Evolutionary conservation across 2,113 vertebrate species (phyloP), one percentile per base, ranked within the genome.

Genomic region (Calidris pygmaea): DNA sequence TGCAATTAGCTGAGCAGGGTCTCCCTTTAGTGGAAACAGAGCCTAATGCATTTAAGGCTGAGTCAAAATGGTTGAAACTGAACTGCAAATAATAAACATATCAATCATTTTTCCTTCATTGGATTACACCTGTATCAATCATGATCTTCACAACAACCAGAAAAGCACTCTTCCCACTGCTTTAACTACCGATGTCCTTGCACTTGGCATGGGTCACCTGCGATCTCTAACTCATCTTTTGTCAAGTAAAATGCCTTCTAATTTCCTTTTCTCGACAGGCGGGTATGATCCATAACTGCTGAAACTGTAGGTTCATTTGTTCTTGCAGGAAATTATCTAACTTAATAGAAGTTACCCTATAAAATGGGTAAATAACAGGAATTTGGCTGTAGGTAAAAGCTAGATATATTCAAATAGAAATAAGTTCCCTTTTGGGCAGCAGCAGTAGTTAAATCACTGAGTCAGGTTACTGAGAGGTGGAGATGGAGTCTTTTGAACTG

Each of bases 31-130:
- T 48, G 58, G 70, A 87, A 84, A 59, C 47, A 81, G 93, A 74
- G 45, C 63, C 63, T 62, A 70, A 48, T 66, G 78, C 18, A 14
- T 83, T 87, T 88, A 88, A 81, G 83, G 72, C 48, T 60, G 59
- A 85, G 79, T 66, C 63, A 62, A 92, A 93, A 24, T 30, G 63
- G 55, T n/a, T 72, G 85, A 73, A 90, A 73, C 85, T 34, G 75
- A 94, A 77, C 75, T 80, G 80, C 74, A 96, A 32, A 62, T 62
- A 87, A 93, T 88, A 94, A 94, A 93, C 90, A 94, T 47, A 96
- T 94, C 75, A 58, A 76, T 97, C 95, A 95, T 29, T 96, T 89
- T 39, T 37, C 50, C 72, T 71, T 35, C 30, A 6, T 5, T 63
- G 41, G 41, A 47, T 90, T 48, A 35, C 66, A 79, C 67, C 35